These are phyloP conservation scores for Formica aserva DNA, from an alignment of 2,888 invertebrate species.

Conservation along the genomic window DNA sequence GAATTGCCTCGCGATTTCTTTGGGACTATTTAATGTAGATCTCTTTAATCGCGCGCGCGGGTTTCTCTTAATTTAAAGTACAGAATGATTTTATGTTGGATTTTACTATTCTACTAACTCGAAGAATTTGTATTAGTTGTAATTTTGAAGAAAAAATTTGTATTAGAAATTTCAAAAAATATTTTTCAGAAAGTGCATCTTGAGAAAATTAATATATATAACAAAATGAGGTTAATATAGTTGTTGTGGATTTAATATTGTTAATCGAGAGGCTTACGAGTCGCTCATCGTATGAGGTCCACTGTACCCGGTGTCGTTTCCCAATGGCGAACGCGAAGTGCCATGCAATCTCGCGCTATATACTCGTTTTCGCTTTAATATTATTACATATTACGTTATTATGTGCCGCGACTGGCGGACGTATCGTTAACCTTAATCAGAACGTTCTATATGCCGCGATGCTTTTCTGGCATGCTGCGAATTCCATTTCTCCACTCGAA, in stretches of 20 bases:
- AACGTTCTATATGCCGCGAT: conserved; percentile 42
- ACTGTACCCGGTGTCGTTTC: neutral
- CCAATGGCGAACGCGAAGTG: neutral
- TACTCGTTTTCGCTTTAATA: conserved; percentile 31
- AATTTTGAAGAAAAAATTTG: neutral
- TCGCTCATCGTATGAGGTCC: neutral
- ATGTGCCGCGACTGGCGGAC: conserved; percentile 28
- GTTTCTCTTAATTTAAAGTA: neutral
- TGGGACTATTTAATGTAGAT: neutral
- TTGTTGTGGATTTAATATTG: neutral
- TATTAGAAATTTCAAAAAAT: neutral
- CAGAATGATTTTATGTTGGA: neutral
- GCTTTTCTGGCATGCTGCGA: conserved; percentile 38
- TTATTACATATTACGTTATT: conserved; percentile 48
- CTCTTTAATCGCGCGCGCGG: no score
- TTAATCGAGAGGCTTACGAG: neutral
- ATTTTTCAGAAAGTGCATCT: no score
- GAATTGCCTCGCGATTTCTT: neutral
- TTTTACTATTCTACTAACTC: neutral
- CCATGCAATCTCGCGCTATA: conserved; percentile 22
- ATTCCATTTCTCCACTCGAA: conserved; percentile 50
- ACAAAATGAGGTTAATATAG: conserved; percentile 1
- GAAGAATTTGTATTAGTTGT: neutral
- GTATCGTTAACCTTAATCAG: conserved; percentile 53
- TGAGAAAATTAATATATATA: neutral